Percentiles rank a stretch among this genome's conserved stretches.
Conservation (phyloP, 1,140 invertebrate species). For the Trialeurodes vaporariorum region DNA sequence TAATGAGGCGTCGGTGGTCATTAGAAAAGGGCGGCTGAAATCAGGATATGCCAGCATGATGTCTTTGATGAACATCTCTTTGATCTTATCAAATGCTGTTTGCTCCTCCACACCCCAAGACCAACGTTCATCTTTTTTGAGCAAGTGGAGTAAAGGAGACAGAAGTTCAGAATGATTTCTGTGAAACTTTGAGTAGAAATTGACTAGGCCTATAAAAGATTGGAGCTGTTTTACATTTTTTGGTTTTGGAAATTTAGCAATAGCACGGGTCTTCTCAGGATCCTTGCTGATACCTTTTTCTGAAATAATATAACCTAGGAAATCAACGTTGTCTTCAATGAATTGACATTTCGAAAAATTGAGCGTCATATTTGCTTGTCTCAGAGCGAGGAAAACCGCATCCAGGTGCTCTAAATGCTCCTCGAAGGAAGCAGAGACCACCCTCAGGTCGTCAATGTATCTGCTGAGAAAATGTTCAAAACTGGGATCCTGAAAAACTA, state of each 20-base stretch:
- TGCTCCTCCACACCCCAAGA: too few relatives aligned
- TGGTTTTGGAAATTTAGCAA: background rate
- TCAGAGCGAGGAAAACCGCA: background rate
- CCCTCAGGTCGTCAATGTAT: constrained; percentile 1
- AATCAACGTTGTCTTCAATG: background rate
- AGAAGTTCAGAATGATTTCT: too few relatives aligned
- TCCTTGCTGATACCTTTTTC: background rate
- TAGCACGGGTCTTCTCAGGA: constrained; percentile 1
- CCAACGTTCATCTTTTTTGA: too few relatives aligned
- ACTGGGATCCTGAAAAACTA: background rate
- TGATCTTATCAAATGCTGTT: too few relatives aligned
- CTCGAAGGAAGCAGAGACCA: background rate
- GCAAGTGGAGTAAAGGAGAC: too few relatives aligned
- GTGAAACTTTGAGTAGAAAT: constrained; percentile 3
- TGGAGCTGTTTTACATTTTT: constrained; percentile 2
- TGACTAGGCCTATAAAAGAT: background rate
- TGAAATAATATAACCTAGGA: background rate
- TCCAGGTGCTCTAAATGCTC: background rate
- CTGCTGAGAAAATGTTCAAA: background rate
- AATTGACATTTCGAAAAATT: background rate
- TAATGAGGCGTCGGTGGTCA: too few relatives aligned
- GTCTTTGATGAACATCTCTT: too few relatives aligned
- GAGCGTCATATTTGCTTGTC: background rate
- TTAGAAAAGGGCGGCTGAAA: too few relatives aligned
- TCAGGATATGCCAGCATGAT: too few relatives aligned